Evolutionary conservation across 1,140 invertebrate species (phyloP).

Genomic region (Rhynchophorus ferrugineus): DNA sequence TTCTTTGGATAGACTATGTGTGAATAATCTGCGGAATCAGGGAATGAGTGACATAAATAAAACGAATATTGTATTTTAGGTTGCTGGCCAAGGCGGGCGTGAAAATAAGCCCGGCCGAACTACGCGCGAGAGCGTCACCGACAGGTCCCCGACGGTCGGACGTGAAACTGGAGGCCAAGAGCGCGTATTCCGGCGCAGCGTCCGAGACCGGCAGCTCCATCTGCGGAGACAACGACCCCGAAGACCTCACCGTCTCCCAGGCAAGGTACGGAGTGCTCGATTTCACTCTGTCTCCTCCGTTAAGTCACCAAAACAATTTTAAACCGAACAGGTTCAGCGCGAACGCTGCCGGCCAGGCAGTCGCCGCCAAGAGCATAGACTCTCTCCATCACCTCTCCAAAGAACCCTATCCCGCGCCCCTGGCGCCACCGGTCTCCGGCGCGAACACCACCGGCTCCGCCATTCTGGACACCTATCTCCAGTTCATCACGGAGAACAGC

Average conservation of each 20-base stretch:
- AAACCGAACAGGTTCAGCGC: constrained; percentile 42
- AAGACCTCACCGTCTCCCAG: constrained; percentile 64
- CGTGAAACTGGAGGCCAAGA: constrained; percentile 63
- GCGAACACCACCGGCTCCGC: constrained; percentile 58
- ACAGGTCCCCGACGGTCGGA: constrained; percentile 72
- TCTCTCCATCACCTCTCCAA: constrained; percentile 43
- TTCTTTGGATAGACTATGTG: too few relatives aligned
- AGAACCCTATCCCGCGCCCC: constrained; percentile 46
- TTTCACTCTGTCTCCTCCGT: constrained; percentile 44
- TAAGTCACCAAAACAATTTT: constrained; percentile 36
- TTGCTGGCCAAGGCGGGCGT: constrained; percentile 79
- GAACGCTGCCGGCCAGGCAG: constrained; percentile 43
- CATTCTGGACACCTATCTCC: constrained; percentile 74
- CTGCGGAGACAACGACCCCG: constrained; percentile 70
- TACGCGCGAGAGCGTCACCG: constrained; percentile 72
- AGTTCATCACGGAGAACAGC: constrained; percentile 75
- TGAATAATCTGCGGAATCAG: too few relatives aligned
- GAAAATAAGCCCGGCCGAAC: constrained; percentile 74
- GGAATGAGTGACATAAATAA: too few relatives aligned
- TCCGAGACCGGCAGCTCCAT: constrained; percentile 62
- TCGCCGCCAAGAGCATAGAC: constrained; percentile 57
- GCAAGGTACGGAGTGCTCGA: constrained; percentile 42
- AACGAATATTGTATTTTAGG: too few relatives aligned
- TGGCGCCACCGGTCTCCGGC: constrained; percentile 39
- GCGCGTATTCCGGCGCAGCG: constrained; percentile 48